Evolutionary conservation across 1,140 invertebrate species (phyloP).

Genomic region (Cyclargus thomasi): DNA sequence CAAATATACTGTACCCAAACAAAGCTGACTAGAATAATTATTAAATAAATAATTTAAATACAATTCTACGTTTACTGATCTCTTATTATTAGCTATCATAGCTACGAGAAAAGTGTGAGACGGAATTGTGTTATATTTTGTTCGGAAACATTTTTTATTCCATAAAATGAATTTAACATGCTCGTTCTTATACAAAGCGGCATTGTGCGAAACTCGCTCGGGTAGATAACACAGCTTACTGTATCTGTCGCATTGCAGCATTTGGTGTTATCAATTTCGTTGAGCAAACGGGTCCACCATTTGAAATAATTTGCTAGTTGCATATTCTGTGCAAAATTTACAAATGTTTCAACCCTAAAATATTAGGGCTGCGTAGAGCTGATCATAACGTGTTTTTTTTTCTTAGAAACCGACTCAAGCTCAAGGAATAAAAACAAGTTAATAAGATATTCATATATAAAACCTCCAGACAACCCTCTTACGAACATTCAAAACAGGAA

Average conservation of each 20-base stretch:
- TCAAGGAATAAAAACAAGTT: too few relatives aligned
- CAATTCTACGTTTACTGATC: neutral
- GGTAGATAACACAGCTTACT: neutral
- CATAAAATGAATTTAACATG: neutral
- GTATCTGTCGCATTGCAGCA: constrained; percentile 12
- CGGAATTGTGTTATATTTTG: neutral
- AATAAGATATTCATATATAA: too few relatives aligned
- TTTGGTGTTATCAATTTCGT: neutral
- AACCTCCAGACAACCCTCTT: too few relatives aligned
- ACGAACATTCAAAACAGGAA: too few relatives aligned
- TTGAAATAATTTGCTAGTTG: too few relatives aligned
- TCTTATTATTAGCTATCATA: neutral
- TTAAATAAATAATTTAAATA: neutral
- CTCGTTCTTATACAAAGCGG: neutral
- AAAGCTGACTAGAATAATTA: neutral
- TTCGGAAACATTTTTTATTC: neutral
- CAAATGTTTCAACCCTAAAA: too few relatives aligned
- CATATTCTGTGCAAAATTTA: too few relatives aligned
- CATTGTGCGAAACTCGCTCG: constrained; percentile 5
- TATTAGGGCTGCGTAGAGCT: too few relatives aligned
- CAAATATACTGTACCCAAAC: neutral
- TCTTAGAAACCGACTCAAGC: too few relatives aligned
- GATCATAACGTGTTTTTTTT: too few relatives aligned
- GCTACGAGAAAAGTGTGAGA: neutral
- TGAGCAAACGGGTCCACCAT: neutral